Percentiles rank a stretch among this genome's conserved stretches.
phyloP scores from a whole-genome alignment of 2,113 vertebrate species.

The Microtus oregoni region DNA sequence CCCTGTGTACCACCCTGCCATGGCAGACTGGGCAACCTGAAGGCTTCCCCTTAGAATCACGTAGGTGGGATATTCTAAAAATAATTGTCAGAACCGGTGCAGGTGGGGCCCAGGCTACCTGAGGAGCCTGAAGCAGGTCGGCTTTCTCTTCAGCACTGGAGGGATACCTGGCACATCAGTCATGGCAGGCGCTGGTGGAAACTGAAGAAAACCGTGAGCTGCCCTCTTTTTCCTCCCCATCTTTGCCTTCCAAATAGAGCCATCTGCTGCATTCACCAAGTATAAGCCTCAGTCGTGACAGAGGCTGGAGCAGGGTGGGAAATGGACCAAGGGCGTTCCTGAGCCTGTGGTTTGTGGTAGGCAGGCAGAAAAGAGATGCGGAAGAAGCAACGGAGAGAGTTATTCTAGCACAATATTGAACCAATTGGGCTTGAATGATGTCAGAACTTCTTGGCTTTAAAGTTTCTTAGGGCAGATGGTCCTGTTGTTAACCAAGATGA shows the following conservation, averaged over 20 bases:
- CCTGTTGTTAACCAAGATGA: conserved; percentile 17
- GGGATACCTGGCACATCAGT: neutral
- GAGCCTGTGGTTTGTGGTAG: too few species aligned
- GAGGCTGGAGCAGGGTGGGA: neutral
- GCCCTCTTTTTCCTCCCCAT: neutral
- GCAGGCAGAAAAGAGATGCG: neutral
- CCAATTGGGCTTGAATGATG: neutral
- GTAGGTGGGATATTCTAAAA: neutral
- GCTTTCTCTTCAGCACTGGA: neutral
- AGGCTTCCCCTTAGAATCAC: neutral
- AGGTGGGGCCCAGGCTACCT: neutral
- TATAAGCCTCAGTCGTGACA: neutral
- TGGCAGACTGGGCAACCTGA: neutral
- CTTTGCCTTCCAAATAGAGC: neutral
- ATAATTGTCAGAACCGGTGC: neutral
- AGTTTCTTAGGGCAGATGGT: neutral
- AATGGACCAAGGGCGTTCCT: neutral
- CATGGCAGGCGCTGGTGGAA: neutral
- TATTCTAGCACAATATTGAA: neutral
- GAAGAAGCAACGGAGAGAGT: neutral
- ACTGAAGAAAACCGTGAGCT: neutral
- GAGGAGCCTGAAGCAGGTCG: neutral
- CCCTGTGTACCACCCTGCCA: neutral
- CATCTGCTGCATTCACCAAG: neutral
- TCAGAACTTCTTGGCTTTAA: neutral